Conservation (phyloP, 2,113 vertebrate species). For the Manacus vitellinus region DNA sequence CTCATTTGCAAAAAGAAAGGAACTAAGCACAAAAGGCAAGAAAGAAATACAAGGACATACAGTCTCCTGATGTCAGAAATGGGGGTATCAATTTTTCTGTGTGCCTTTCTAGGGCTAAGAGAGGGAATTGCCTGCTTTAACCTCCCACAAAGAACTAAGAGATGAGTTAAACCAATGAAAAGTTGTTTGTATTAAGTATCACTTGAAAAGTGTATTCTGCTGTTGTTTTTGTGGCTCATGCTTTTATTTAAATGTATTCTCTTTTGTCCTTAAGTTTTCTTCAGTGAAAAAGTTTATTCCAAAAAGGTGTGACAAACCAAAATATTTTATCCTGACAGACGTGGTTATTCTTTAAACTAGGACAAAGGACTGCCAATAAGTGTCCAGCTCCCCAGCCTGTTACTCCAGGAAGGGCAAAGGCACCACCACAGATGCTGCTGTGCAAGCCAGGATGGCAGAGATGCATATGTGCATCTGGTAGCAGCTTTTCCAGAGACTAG, state of each 20-base stretch:
- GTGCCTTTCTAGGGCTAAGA: not conserved
- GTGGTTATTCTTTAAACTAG: not conserved
- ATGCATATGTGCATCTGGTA: accelerated
- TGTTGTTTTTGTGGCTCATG: not conserved
- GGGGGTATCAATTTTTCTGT: not conserved
- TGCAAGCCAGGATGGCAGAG: not conserved
- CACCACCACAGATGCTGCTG: not conserved
- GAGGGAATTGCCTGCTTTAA: not conserved
- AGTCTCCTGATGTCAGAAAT: not conserved
- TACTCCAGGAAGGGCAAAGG: not conserved
- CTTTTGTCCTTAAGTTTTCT: not conserved
- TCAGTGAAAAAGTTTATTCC: not conserved
- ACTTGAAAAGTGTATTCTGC: not conserved
- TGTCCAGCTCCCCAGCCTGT: not conserved
- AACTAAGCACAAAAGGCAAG: not conserved
- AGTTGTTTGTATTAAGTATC: not conserved
- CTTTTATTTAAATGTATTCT: not conserved
- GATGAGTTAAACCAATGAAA: not conserved
- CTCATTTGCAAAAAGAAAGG: not conserved
- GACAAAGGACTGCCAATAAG: not conserved
- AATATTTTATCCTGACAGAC: not conserved
- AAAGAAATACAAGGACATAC: not conserved
- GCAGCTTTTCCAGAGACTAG: not conserved
- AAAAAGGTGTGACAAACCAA: not conserved
- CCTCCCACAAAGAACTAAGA: not conserved